Conservation (phyloP, 2,888 invertebrate genomes). For the Synanthedon vespiformis region DNA sequence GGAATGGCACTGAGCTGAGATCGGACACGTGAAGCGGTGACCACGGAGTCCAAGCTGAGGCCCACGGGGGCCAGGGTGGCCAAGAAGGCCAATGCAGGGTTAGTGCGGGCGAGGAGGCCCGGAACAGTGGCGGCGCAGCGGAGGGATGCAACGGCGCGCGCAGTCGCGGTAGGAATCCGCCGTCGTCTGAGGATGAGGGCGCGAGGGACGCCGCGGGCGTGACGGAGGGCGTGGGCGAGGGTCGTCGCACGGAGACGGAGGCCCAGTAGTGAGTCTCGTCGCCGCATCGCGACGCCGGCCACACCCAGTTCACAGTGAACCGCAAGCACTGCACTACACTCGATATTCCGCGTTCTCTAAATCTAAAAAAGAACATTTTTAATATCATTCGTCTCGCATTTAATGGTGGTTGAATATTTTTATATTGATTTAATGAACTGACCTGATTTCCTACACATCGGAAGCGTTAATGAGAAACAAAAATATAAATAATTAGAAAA, state of each 20-base stretch:
- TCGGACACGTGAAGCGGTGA: conserved; percentile 85
- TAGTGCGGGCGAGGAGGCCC: conserved; percentile 55
- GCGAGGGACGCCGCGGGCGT: conserved; percentile 41
- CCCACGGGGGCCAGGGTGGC: conserved; percentile 76
- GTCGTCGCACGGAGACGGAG: conserved; percentile 18
- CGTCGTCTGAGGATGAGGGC: conserved; percentile 81
- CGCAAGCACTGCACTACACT: conserved; percentile 80
- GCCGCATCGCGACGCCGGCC: conserved; percentile 79
- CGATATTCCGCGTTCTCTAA: conserved; percentile 95
- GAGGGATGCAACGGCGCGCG: conserved; percentile 70
- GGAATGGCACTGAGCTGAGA: conserved; percentile 86
- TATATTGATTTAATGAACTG: conserved; percentile 16
- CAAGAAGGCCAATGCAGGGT: conserved; percentile 59
- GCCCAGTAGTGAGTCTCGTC: conserved; percentile 36
- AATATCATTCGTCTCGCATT: too few relatives aligned
- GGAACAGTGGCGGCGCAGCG: conserved; percentile 68
- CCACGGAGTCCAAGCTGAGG: conserved; percentile 76
- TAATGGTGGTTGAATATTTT: not conserved
- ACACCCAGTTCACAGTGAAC: conserved; percentile 77
- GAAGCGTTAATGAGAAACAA: not conserved
- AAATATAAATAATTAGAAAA: not conserved
- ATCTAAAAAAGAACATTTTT: conserved; percentile 66
- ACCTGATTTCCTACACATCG: conserved; percentile 55
- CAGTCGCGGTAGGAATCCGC: conserved; percentile 79
- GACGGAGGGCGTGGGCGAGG: conserved; percentile 26